phyloP scores from a whole-genome alignment of 2,888 invertebrate genomes.

The Eumacrocentrus americanus region DNA sequence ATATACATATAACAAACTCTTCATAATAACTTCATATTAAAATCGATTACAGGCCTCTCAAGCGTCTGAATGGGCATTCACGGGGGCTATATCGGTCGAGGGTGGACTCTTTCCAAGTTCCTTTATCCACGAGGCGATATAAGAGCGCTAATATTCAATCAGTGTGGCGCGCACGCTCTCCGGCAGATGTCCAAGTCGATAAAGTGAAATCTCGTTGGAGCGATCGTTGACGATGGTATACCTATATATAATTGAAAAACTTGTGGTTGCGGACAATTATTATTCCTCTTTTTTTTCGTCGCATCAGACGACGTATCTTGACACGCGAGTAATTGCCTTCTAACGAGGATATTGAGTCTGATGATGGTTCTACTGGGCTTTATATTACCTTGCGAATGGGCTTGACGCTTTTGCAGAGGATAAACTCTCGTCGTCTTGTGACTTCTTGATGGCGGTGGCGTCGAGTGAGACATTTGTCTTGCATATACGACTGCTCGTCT shows the following conservation, averaged over 20 bases:
- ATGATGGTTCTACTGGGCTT: no score
- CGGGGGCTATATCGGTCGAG: no score
- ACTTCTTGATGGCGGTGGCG: slow-evolving; percentile 11
- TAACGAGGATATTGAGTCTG: no score
- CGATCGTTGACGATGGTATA: neutral
- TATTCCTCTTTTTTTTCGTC: neutral
- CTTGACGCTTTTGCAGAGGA: no score
- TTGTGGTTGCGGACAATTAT: slow-evolving; percentile 1
- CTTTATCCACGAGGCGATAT: slow-evolving; percentile 5
- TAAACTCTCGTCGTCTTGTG: no score
- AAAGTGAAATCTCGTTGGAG: slow-evolving; percentile 8
- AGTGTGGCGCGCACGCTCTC: slow-evolving; percentile 2
- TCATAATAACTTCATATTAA: no score
- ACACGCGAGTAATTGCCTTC: slow-evolving; percentile 24
- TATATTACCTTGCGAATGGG: no score
- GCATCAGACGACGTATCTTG: neutral
- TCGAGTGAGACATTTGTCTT: slow-evolving; percentile 40
- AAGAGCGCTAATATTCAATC: slow-evolving; percentile 19
- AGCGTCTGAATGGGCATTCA: no score
- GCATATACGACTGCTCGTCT: slow-evolving; percentile 44
- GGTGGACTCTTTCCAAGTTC: slow-evolving; percentile 15
- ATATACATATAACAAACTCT: no score
- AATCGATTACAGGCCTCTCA: no score
- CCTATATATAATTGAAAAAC: slow-evolving; percentile 20
- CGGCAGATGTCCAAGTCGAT: slow-evolving; percentile 31